Base-by-base conservation (phyloP, 2,797 vertebrate species). In the Prunella strophiata region DNA sequence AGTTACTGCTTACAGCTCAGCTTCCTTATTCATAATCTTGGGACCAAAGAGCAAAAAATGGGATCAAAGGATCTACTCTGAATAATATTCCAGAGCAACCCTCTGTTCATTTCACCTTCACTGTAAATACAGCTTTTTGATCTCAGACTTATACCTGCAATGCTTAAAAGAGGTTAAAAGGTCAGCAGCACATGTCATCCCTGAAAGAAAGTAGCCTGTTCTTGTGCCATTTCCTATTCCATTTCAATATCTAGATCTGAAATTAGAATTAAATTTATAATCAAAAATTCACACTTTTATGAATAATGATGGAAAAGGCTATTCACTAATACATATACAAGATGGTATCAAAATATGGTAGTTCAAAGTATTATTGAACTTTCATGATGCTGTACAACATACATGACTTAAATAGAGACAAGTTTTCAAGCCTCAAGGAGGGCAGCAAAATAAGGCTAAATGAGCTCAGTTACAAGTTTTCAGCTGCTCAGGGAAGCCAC, bases 11-110 rank as follows among this genome's bases (percentile, higher is more conserved):
- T 65, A 57, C 17, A 86, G 25, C n/a, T 88, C 38, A 32, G 66
- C 47, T 75, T 70, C 51, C 23, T 92, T 85, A 80, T 57, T 51
- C 50, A 82, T n/a, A 50, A 63, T 71, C 45, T 36, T 74, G 51
- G 66, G 47, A 90, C 48, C 40, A 71, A 59, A 65, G 11, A 40
- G 16, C 57, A 81, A 59, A 40, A 86, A 82, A 76, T 42, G 50
- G 85, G 61, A 91, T 85, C 58, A 96, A 72, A 89, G n/a, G 34
- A 55, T 72, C 55, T 79, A 77, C 42, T 86, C 65, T 91, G 68
- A 79, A 74, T 88, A 76, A 85, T 88, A 91, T 88, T 94, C 29
- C 50, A 93, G 23, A 85, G 57, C 52, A 67, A 66, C 45, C 52
- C 61, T 72, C 52, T 86, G 52, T 74, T 68, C 30, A 75, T 72